A percentile compares a stretch with the other conserved stretches of the same genome.
Conservation (phyloP, 2,113 vertebrate genomes). For the Anser brachyrhynchus region DNA sequence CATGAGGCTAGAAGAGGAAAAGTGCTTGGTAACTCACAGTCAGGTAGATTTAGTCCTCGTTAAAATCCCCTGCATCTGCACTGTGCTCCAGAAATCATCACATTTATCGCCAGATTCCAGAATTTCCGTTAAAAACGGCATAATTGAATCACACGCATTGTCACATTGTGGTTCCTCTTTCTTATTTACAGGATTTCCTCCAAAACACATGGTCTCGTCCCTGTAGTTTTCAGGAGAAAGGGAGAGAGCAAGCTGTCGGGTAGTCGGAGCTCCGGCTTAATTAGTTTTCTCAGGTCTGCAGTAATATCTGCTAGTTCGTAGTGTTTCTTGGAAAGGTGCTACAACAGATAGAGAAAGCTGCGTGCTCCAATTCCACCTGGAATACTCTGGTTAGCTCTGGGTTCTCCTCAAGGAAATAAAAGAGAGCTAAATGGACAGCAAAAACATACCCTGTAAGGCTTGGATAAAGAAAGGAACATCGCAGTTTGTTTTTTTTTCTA, state of each 20-base stretch:
- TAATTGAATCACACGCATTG: neutral
- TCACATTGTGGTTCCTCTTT: neutral
- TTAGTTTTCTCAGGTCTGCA: conserved; percentile 47
- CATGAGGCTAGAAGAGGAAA: neutral
- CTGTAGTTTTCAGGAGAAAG: neutral
- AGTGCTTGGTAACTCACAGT: neutral
- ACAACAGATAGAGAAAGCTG: neutral
- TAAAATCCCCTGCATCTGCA: neutral
- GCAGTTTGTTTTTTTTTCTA: neutral
- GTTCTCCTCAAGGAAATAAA: conserved; percentile 11
- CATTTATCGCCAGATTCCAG: neutral
- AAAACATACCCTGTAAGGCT: neutral
- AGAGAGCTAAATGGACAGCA: neutral
- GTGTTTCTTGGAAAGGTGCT: conserved; percentile 46
- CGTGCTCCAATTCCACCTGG: neutral
- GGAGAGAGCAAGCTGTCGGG: neutral
- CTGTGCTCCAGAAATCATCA: neutral
- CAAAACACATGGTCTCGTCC: neutral
- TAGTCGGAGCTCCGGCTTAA: conserved; percentile 8
- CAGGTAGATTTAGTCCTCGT: neutral
- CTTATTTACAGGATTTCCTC: neutral
- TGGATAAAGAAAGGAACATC: neutral
- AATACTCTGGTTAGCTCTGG: neutral
- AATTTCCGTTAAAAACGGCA: neutral
- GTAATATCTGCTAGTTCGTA: conserved; percentile 9